A percentile compares a stretch with the other conserved stretches of the same genome.
Conservation (phyloP, 2,113 vertebrate species). For the Nesospiza acunhae region DNA sequence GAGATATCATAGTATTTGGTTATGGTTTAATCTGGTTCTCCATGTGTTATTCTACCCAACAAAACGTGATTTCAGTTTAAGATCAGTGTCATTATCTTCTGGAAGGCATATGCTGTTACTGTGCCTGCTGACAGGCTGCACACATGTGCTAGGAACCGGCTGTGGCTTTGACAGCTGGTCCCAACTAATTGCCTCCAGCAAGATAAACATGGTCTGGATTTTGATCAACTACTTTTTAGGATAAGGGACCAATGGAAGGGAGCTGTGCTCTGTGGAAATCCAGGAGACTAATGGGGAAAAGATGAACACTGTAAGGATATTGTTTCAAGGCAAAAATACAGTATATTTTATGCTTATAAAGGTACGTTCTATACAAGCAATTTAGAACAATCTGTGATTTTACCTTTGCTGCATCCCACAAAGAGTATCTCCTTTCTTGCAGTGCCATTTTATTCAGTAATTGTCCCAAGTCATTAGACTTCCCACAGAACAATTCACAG, state of each 20-base stretch:
- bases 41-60: constrained; percentile 29
- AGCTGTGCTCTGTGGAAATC: neutral
- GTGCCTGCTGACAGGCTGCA: neutral
- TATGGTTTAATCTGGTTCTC: neutral
- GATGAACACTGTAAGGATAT: neutral
- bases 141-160: neutral
- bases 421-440: neutral
- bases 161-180: constrained; percentile 43
- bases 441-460: neutral
- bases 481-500: constrained; percentile 34
- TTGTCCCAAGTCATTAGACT: constrained; percentile 14
- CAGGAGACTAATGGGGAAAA: neutral
- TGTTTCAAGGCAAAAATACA: neutral
- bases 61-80: neutral
- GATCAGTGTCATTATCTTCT: constrained; percentile 25
- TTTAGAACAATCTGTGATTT: constrained; percentile 36
- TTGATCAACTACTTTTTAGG: neutral
- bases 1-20: neutral
- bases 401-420: neutral
- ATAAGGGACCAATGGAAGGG: neutral
- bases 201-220: constrained; percentile 32
- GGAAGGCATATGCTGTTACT: constrained; percentile 22
- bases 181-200: constrained; percentile 34
- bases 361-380: neutral
- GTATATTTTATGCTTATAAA: neutral